These are phyloP conservation scores for Hemistola chrysoprasaria DNA, from an alignment of 2,888 invertebrate genomes.

Conservation along the genomic window DNA sequence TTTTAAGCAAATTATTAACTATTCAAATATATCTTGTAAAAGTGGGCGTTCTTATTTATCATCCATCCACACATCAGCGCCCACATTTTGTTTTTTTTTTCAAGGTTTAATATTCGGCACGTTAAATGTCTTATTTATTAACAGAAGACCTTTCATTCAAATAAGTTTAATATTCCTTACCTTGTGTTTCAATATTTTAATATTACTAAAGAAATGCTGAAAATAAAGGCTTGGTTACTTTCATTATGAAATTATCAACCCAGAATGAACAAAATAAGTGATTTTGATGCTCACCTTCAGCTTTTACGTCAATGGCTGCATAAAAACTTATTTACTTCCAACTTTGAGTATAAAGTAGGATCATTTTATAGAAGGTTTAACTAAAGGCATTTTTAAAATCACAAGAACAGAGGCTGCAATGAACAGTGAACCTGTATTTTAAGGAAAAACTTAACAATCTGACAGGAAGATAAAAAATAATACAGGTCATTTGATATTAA, in stretches of 20 bases:
- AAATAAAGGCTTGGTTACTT: not conserved
- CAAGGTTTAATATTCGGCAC: too few relatives aligned
- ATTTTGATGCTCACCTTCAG: slow-evolving; percentile 19
- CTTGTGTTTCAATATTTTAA: not conserved
- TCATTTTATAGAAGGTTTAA: slow-evolving; percentile 18
- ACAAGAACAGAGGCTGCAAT: slow-evolving; percentile 15
- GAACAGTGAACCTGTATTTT: slow-evolving; percentile 30
- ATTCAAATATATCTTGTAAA: too few relatives aligned
- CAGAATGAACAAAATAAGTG: slow-evolving; percentile 22
- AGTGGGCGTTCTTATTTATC: too few relatives aligned
- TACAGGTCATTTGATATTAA: not conserved
- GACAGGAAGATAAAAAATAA: slow-evolving; percentile 4
- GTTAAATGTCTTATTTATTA: too few relatives aligned
- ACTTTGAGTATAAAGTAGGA: slow-evolving; percentile 20
- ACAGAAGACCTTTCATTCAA: not conserved
- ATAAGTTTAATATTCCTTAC: too few relatives aligned
- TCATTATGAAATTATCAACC: slow-evolving; percentile 5
- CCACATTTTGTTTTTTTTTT: too few relatives aligned
- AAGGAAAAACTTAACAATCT: slow-evolving; percentile 9
- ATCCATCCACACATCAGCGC: too few relatives aligned
- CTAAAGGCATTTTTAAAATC: slow-evolving; percentile 12
- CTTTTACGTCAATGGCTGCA: slow-evolving; percentile 11
- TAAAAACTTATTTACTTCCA: slow-evolving; percentile 24
- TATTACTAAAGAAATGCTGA: not conserved
- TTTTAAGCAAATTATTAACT: too few relatives aligned